phyloP scores from a whole-genome alignment of 1,140 invertebrate genomes.

The Drosophila repleta region DNA sequence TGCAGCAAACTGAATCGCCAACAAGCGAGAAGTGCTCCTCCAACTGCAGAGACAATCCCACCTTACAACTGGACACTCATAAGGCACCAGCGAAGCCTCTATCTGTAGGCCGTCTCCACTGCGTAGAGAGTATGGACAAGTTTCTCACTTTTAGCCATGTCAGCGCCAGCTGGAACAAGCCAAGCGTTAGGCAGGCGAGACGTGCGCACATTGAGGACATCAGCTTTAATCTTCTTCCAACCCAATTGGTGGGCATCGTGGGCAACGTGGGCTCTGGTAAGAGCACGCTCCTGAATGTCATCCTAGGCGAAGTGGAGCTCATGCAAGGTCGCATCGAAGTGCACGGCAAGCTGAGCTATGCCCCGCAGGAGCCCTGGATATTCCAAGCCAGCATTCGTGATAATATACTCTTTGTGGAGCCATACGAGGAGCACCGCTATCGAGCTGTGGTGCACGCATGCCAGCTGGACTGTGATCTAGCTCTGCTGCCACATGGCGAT shows the following conservation, averaged over 20 bases:
- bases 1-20: conserved; percentile 55
- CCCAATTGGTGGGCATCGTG: conserved; percentile 87
- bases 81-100: neutral
- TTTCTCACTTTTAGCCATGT: conserved; percentile 70
- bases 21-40: conserved; percentile 4
- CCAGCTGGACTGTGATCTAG: conserved; percentile 87
- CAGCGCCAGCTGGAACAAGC: conserved; percentile 83
- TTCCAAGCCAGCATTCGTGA: conserved; percentile 87
- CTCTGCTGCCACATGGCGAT: conserved; percentile 87
- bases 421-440: conserved; percentile 86
- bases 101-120: conserved; percentile 48
- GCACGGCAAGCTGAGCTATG: conserved; percentile 89
- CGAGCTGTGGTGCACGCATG: conserved; percentile 86
- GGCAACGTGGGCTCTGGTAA: conserved; percentile 93
- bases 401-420: conserved; percentile 92
- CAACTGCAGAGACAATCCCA: conserved; percentile 50
- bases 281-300: conserved; percentile 88
- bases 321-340: conserved; percentile 86
- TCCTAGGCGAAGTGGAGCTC: conserved; percentile 89
- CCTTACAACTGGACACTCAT: conserved; percentile 19
- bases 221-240: conserved; percentile 83
- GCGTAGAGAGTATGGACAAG: conserved; percentile 68
- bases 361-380: conserved; percentile 91
- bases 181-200: conserved; percentile 33
- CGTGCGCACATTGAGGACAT: conserved; percentile 85